Evolutionary conservation across 1,140 invertebrate species (phyloP), one percentile per base, ranked within the genome.

Genomic region (Psix sp.): DNA sequence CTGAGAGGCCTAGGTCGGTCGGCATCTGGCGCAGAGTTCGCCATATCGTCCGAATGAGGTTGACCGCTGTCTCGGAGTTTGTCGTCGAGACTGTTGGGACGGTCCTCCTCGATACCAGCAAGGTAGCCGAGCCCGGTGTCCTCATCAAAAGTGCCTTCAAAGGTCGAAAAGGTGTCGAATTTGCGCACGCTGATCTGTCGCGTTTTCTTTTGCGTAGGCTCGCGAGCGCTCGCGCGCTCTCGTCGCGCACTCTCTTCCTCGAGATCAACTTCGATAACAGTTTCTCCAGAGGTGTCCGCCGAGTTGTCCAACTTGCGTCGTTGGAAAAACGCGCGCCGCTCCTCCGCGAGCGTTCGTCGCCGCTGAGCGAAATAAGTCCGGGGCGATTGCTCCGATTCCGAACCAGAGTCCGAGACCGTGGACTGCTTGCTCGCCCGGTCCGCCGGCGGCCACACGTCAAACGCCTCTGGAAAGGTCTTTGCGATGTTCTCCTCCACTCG

Each of bases 161-260:
- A 82, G 10, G 82, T 84, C 10, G 84, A 81, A 20, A 85, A 86
- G 5, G 82, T 80, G 31, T 87, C 84, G 60, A 85, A 84, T 24
- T 81, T 85, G 9, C 76, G 74, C n/a, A 85, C 85, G 51, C 81
- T 85, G 15, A 85, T 85, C 39, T 86, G 81, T 6, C 81, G 73
- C 3, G 81, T 78, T 5, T 39, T 80, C 57, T 76, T 80, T 54
- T 76, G 79, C 5, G 39, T 18, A 10, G 56, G 40, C 6, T 46
- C 2, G 13, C 13, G 5, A 1, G 31, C 3, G 39, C 49, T 59
- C 35, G 59, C 46, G 3, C 38, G 36, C 26, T 18, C 17, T 7
- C 33, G n/a, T n/a, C n/a, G n/a, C n/a, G n/a, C n/a, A 10, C 40
- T 57, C 59, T 77, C 73, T 59, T 71, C 73, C 51, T 67, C 78